phyloP scores from a whole-genome alignment of 2,113 vertebrate genomes.

The Ceyx cyanopectus region DNA sequence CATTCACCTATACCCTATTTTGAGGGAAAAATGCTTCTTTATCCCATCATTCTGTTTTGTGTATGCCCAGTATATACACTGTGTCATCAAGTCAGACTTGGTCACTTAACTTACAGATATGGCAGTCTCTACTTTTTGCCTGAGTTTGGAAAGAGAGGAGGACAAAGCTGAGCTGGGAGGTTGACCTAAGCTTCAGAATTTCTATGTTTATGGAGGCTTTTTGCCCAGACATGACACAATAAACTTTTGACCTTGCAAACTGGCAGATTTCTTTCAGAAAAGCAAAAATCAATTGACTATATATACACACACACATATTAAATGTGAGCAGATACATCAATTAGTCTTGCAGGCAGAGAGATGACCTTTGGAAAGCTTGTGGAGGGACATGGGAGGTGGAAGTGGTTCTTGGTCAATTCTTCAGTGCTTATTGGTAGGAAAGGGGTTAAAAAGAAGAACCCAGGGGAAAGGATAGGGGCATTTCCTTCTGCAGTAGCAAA shows the following conservation, averaged over 20 bases:
- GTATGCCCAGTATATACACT: background rate
- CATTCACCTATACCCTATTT: background rate
- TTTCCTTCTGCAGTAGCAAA: background rate
- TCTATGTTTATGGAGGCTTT: constrained; percentile 6
- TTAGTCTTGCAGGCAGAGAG: background rate
- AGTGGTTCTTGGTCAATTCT: background rate
- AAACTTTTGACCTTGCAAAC: constrained; percentile 34
- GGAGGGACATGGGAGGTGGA: background rate
- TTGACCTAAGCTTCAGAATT: background rate
- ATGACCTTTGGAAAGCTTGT: background rate
- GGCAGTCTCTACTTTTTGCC: background rate
- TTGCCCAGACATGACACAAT: constrained; percentile 4
- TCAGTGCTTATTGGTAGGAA: background rate
- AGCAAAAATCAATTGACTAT: background rate
- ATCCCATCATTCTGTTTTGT: background rate
- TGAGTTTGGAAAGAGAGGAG: background rate
- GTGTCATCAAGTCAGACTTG: background rate
- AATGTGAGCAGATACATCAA: background rate
- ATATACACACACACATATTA: too few relatives aligned
- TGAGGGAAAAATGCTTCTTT: background rate
- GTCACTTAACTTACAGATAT: background rate
- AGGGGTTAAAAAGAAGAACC: background rate
- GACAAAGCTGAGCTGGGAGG: background rate
- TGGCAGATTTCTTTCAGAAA: background rate
- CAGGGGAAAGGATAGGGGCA: background rate